These are phyloP conservation scores for Strigamia maritima DNA, from an alignment of 2,888 invertebrate genomes.

Conservation along the genomic window DNA sequence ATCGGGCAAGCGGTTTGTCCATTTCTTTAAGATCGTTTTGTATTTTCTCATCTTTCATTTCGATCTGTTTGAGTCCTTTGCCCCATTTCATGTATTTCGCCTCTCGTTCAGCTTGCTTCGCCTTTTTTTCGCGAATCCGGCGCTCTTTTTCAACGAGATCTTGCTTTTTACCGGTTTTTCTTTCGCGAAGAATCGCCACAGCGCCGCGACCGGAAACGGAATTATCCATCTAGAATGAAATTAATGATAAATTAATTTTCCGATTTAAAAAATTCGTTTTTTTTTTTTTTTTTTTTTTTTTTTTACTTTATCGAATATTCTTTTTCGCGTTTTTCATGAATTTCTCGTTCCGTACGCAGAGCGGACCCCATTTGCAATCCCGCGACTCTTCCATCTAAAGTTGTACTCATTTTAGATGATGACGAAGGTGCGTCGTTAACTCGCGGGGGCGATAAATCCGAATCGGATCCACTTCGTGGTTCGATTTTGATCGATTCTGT, in stretches of 20 bases:
- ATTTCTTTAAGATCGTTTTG: slow-evolving; percentile 78
- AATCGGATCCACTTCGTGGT: background rate
- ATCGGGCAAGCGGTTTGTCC: slow-evolving; percentile 85
- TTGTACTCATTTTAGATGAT: background rate
- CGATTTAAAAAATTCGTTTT: too few relatives aligned
- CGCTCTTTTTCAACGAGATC: slow-evolving; percentile 68
- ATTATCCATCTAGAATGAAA: slow-evolving; percentile 51
- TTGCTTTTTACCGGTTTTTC: slow-evolving; percentile 63
- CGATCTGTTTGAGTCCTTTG: slow-evolving; percentile 69
- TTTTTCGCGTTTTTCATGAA: background rate
- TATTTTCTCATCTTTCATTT: slow-evolving; percentile 66
- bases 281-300: background rate
- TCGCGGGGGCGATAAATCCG: slow-evolving; percentile 41
- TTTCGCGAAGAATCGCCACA: slow-evolving; percentile 66
- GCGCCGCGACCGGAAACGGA: slow-evolving; percentile 71
- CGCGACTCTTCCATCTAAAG: background rate
- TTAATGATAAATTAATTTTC: background rate
- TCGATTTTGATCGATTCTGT: background rate
- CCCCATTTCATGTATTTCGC: slow-evolving; percentile 56
- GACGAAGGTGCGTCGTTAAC: background rate
- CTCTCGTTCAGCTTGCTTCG: slow-evolving; percentile 62
- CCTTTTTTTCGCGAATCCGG: slow-evolving; percentile 65
- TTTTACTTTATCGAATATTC: background rate
- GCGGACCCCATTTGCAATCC: background rate
- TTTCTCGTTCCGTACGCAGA: background rate